Evolutionary conservation across 2,113 vertebrate genomes (phyloP), one percentile per base, ranked within the genome.

Genomic region (Aphyosemion australe): DNA sequence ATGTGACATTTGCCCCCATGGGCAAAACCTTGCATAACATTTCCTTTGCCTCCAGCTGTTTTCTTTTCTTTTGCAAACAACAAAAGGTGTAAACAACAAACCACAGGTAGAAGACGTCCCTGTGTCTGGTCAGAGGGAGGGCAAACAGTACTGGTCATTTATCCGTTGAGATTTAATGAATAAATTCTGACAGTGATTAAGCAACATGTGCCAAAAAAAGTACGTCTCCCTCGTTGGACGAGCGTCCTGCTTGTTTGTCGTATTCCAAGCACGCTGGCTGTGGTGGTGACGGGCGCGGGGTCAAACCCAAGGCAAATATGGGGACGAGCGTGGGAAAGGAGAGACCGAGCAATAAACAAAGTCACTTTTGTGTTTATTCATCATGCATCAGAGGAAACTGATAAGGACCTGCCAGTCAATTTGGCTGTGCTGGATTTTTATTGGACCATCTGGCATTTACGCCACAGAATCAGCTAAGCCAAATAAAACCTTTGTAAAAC

Each of bases 361-460:
- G 64, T 74, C 69, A 74, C 37, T 66, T 66, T 43, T 64, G 66
- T 84, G 71, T 87, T 85, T 82, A 74, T 84, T 82, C 68, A 82
- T 76, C 34, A 49, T 72, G 71, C 76, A 62, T 74, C 74, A 79
- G 72, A 77, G 73, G 49, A 82, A 63, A 61, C 53, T 56, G 71
- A 76, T 59, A 60, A 81, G 53, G 70, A 78, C 67, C 83, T 69
- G 75, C 67, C 73, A 74, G 79, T 78, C 65, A 69, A 64, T 87
- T 76, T 68, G 65, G 70, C 74, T 74, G 60, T 79, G 65, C 72
- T 78, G 62, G 65, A 62, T 76, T 83, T 77, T 77, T 57, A 82
- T 72, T 67, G 16, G 48, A 82, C 78, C 82, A 82, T 79, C 78
- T 86, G 86, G 64, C 78, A 76, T 80, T 88, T 80, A 75, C 69